These are phyloP conservation scores for Platanista minor DNA, from an alignment of 2,113 vertebrate genomes.

Conservation along the genomic window DNA sequence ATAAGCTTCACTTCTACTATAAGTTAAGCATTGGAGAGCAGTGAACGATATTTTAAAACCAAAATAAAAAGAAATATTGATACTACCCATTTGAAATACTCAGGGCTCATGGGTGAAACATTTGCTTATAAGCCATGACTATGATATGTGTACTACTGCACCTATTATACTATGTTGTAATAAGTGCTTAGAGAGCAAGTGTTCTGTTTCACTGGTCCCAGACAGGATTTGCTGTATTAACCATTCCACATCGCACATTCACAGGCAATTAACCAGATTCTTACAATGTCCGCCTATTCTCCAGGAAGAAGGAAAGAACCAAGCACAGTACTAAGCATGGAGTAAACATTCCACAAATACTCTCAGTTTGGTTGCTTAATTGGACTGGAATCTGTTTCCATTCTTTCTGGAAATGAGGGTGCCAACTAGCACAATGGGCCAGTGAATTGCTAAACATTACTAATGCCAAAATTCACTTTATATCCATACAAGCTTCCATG, in stretches of 20 bases:
- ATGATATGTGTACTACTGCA: not conserved
- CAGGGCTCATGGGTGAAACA: not conserved
- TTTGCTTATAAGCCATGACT: not conserved
- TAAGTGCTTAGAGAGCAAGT: not conserved
- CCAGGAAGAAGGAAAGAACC: not conserved
- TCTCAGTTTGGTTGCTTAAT: constrained; percentile 21
- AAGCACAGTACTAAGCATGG: not conserved
- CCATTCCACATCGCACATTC: not conserved
- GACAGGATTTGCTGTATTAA: not conserved
- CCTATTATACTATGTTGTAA: not conserved
- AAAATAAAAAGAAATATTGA: constrained; percentile 13
- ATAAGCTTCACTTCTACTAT: not conserved
- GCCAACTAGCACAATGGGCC: not conserved
- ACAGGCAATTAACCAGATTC: constrained; percentile 19
- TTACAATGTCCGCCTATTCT: not conserved
- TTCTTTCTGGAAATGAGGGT: not conserved
- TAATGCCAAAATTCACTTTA: not conserved
- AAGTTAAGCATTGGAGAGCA: not conserved
- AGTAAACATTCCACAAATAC: not conserved
- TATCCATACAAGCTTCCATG: not conserved
- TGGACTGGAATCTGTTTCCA: constrained; percentile 1
- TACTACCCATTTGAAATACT: constrained; percentile 21
- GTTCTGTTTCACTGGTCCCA: not conserved
- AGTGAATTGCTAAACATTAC: not conserved
- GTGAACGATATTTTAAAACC: constrained; percentile 34